phyloP scores from a whole-genome alignment of 1,140 invertebrate species.

The Macrobrachium rosenbergii region DNA sequence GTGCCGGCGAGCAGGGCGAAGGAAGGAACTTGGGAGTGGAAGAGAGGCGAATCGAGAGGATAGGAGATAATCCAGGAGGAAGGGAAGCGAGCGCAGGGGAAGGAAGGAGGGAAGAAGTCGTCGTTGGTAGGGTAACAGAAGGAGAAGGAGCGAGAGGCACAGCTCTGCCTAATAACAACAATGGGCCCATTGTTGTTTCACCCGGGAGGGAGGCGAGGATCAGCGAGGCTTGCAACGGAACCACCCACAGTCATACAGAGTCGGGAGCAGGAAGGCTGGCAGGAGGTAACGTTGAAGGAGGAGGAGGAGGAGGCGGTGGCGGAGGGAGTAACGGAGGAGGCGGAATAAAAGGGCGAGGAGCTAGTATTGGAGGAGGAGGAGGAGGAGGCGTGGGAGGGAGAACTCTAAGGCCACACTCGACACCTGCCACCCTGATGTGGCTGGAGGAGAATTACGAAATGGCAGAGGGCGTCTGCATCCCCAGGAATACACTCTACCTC shows the following conservation, averaged over 20 bases:
- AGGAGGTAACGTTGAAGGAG: conserved; percentile 10
- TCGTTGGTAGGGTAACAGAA: background rate
- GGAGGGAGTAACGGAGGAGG: conserved; percentile 35
- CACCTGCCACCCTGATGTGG: conserved; percentile 75
- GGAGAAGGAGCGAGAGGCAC: background rate
- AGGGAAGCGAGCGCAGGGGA: background rate
- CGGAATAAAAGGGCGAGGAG: background rate
- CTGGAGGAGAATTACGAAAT: conserved; percentile 76
- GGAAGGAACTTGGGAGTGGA: too few relatives aligned
- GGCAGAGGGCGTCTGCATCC: conserved; percentile 75
- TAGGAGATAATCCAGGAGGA: background rate
- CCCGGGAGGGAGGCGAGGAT: background rate
- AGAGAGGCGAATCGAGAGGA: background rate
- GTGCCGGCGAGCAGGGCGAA: too few relatives aligned
- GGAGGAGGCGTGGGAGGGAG: background rate
- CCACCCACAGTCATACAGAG: background rate
- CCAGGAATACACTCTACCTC: conserved; percentile 74
- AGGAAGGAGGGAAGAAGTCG: background rate
- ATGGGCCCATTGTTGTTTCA: background rate
- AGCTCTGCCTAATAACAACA: background rate
- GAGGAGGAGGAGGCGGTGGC: conserved; percentile 17
- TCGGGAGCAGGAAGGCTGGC: background rate
- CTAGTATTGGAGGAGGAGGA: conserved; percentile 5
- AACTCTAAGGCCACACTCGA: conserved; percentile 72
- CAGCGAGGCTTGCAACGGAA: background rate